Evolutionary conservation across 1,140 invertebrate genomes (phyloP).

Genomic region (Papilio polyxenes): DNA sequence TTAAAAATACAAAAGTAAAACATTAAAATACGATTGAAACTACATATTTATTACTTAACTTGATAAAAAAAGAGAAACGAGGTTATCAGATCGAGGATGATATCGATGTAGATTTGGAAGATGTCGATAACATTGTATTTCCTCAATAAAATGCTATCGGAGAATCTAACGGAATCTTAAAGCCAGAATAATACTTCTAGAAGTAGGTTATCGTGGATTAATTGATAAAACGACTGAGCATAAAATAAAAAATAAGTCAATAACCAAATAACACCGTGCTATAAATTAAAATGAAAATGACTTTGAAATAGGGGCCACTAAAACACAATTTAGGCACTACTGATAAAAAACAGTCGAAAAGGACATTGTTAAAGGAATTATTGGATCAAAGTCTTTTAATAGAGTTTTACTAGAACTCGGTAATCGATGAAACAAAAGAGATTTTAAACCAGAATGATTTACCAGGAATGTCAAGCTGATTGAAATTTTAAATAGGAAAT

Average conservation of each 20-base stretch:
- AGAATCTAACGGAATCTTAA: conserved; percentile 25
- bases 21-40: neutral
- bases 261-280: neutral
- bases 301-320: neutral
- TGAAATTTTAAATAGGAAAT: too few species aligned
- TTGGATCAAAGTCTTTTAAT: too few species aligned
- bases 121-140: conserved; percentile 31
- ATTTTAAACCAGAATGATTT: neutral
- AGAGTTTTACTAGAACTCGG: too few species aligned
- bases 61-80: neutral
- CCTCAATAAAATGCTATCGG: conserved; percentile 10
- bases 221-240: neutral
- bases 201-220: conserved; percentile 24
- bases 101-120: conserved; percentile 16
- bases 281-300: neutral
- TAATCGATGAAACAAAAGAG: neutral
- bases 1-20: too few species aligned
- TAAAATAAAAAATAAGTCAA: neutral
- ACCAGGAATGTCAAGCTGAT: too few species aligned
- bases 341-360: neutral
- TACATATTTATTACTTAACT: neutral
- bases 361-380: neutral
- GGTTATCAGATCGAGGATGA: conserved; percentile 2
- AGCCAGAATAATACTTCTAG: conserved; percentile 18
- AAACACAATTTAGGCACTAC: neutral